Base-by-base conservation (phyloP, 2,888 invertebrate genomes). In the Octonoba sinensis region DNA sequence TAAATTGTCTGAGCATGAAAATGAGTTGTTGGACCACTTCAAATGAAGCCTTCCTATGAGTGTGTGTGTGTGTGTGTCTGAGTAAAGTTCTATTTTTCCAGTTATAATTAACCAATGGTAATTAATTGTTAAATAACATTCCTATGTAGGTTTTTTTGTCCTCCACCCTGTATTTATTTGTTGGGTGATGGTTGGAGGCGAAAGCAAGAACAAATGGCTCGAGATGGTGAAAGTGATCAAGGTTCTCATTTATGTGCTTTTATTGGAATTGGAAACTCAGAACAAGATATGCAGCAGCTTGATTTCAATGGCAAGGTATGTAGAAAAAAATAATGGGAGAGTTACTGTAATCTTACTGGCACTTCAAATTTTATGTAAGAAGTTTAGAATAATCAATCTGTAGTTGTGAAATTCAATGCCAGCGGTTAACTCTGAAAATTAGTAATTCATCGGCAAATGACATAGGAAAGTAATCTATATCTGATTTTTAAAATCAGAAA, bases 241-340 rank as follows among this genome's bases (percentile, higher is more conserved):
- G 94, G 95, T 0, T 93, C 96, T 0, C 96, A 98, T 88, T 91
- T 99, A n/a, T 97, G 98, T 89, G 98, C 99, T 72, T 99, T 98
- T 88, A 99, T 99, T 87, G 99, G 99, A 46, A 99, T 99, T 84
- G 97, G 97, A 8, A 97, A 97, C 89, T 96, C 96, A 0, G 98
- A 99, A 88, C 97, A 98, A 89, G 99, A 99, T 87, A 97, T 98
- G 96, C 99, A 99, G 88, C 98, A 97, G 88, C 91, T 99, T 72
- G 98, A 99, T 90, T 92, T 99, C 85, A 98, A 98, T 89, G 97
- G 97, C 84, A 99, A 99, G 89, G 91, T 91, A 85, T 83, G 85
- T 75, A 16, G 8, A 15, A 18, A 60, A 12, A 18, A 60, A 60
- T 27, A 16, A 12, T 22, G 20, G 20, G 13, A 27, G 6, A 51